phyloP scores from a whole-genome alignment of 2,888 invertebrate species.

The Brenthis hecate region DNA sequence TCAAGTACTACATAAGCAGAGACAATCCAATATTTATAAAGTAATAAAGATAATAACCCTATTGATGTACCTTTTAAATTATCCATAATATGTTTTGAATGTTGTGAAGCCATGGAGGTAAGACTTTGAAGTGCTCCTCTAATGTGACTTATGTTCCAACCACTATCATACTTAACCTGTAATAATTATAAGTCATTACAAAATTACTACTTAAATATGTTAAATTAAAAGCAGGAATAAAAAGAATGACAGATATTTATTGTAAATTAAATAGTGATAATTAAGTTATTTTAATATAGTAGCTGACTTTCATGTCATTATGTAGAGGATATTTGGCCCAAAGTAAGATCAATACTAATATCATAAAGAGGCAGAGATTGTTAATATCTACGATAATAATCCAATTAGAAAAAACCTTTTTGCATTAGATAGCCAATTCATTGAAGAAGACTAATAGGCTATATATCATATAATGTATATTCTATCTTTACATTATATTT shows the following conservation, averaged over 20 bases:
- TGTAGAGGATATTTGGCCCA: background rate
- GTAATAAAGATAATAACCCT: slow-evolving; percentile 18
- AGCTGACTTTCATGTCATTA: background rate
- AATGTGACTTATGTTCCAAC: slow-evolving; percentile 94
- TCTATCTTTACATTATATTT: too few species aligned
- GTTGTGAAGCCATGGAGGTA: slow-evolving; percentile 87
- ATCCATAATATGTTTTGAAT: slow-evolving; percentile 87
- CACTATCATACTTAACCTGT: slow-evolving; percentile 88
- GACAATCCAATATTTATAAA: background rate
- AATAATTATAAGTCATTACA: slow-evolving; percentile 22
- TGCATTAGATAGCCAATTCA: too few species aligned
- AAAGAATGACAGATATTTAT: background rate
- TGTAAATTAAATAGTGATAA: background rate
- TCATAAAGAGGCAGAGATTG: too few species aligned
- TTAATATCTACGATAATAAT: too few species aligned
- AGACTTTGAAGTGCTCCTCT: slow-evolving; percentile 95
- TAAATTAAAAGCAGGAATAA: slow-evolving; percentile 22
- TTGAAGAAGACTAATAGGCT: too few species aligned
- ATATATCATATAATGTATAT: too few species aligned
- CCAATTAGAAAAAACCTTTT: too few species aligned
- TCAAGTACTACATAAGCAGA: too few species aligned
- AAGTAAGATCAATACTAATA: too few species aligned
- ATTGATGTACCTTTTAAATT: slow-evolving; percentile 82
- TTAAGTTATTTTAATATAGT: too few species aligned
- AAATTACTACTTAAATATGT: background rate